A percentile compares a stretch with the other conserved stretches of the same genome.
These are phyloP conservation scores for Lymantria monacha DNA, from an alignment of 2,888 invertebrate genomes.

Conservation along the genomic window DNA sequence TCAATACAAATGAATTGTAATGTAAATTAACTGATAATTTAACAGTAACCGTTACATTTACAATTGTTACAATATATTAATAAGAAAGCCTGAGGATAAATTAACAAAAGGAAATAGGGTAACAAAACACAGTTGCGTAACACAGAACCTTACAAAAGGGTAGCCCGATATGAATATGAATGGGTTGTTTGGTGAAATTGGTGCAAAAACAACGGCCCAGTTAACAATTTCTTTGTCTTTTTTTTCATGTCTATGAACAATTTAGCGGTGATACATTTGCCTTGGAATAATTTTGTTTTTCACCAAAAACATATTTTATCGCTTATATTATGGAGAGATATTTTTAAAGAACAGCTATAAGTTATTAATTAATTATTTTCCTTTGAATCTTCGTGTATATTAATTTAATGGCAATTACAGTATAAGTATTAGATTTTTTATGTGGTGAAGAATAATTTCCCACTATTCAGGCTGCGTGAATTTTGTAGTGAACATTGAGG, in stretches of 20 bases:
- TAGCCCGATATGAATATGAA: constrained; percentile 75
- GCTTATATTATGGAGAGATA: neutral
- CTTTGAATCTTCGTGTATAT: no score
- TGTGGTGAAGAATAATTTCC: no score
- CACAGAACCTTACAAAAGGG: constrained; percentile 71
- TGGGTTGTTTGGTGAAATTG: constrained; percentile 69
- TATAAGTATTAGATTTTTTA: no score
- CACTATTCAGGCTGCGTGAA: no score
- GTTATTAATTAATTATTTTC: no score
- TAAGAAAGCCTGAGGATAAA: constrained; percentile 40
- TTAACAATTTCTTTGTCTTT: constrained; percentile 34
- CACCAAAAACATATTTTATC: constrained; percentile 13
- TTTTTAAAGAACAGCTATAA: no score
- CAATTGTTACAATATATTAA: constrained; percentile 26
- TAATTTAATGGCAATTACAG: no score
- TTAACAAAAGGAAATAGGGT: constrained; percentile 62
- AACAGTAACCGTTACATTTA: constrained; percentile 24
- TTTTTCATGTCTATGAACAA: constrained; percentile 32
- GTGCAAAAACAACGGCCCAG: constrained; percentile 45
- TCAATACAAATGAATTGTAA: constrained; percentile 11
- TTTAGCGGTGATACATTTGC: constrained; percentile 16
- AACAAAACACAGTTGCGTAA: constrained; percentile 63
- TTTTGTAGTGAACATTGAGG: no score
- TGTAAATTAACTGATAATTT: constrained; percentile 27
- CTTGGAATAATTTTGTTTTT: constrained; percentile 28